A percentile compares a stretch with the other conserved stretches of the same genome.
phyloP scores from a whole-genome alignment of 2,888 invertebrate species.

The Caenorhabditis sp. region DNA sequence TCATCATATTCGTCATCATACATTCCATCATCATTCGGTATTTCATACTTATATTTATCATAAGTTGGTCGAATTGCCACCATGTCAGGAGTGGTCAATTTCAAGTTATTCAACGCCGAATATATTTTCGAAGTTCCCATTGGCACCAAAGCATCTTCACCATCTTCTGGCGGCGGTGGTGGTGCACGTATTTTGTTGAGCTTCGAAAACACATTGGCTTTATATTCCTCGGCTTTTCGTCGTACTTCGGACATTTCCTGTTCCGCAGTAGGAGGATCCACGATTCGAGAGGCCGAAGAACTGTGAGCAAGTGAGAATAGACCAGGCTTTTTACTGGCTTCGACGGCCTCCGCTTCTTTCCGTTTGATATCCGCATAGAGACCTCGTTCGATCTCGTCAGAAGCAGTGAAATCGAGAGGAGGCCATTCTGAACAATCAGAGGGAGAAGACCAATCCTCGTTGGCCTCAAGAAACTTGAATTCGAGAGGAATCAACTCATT shows the following conservation, averaged over 20 bases:
- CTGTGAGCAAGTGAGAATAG: not conserved
- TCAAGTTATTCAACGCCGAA: slow-evolving; percentile 37
- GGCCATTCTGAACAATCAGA: slow-evolving; percentile 18
- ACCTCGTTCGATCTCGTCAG: slow-evolving; percentile 26
- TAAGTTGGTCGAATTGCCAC: slow-evolving; percentile 55
- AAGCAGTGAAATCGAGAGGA: slow-evolving; percentile 30
- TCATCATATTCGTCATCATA: slow-evolving; percentile 65
- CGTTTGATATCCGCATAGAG: slow-evolving; percentile 3
- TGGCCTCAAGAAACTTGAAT: slow-evolving; percentile 22
- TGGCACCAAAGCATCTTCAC: slow-evolving; percentile 34
- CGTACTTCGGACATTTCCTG: slow-evolving; percentile 18
- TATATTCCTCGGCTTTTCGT: slow-evolving; percentile 24
- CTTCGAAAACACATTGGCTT: slow-evolving; percentile 17
- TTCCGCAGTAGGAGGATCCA: slow-evolving; percentile 14
- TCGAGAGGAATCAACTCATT: slow-evolving; percentile 50
- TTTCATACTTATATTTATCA: slow-evolving; percentile 55
- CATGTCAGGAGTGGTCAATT: slow-evolving; percentile 39
- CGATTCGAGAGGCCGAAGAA: not conserved
- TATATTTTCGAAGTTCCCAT: slow-evolving; percentile 43
- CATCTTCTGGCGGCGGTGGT: slow-evolving; percentile 14
- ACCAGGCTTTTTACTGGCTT: not conserved
- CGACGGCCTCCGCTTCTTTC: slow-evolving; percentile 8
- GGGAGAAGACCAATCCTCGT: slow-evolving; percentile 5
- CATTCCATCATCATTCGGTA: slow-evolving; percentile 40
- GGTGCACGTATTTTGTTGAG: slow-evolving; percentile 12